Percentiles rank a stretch among this genome's conserved stretches.
These are phyloP conservation scores for Villa cingulata DNA, from an alignment of 2,888 invertebrate genomes.

Conservation along the genomic window DNA sequence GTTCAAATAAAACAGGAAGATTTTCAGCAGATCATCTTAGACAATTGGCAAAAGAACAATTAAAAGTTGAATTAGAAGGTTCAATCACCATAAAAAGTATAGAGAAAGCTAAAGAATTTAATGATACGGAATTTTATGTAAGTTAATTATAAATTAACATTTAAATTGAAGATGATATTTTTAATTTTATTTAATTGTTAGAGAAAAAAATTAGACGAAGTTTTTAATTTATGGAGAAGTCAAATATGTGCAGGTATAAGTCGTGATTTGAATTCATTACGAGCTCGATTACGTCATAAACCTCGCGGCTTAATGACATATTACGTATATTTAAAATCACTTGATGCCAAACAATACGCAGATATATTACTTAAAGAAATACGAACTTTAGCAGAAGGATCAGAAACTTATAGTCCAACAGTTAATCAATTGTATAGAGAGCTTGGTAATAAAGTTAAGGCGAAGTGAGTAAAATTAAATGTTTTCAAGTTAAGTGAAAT, in stretches of 20 bases:
- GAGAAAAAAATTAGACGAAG: constrained; percentile 47
- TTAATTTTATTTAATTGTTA: constrained; percentile 26
- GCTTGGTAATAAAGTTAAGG: constrained; percentile 55
- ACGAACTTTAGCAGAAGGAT: constrained; percentile 56
- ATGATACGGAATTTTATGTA: constrained; percentile 37
- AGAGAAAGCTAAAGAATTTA: constrained; percentile 32
- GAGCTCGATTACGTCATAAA: constrained; percentile 43
- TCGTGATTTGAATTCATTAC: constrained; percentile 52
- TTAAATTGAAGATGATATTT: neutral
- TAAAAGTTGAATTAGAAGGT: constrained; percentile 53
- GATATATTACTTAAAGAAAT: constrained; percentile 56
- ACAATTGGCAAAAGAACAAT: constrained; percentile 46
- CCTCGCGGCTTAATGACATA: constrained; percentile 44
- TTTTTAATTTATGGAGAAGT: constrained; percentile 52
- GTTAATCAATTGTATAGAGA: constrained; percentile 48
- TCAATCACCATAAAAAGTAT: constrained; percentile 55
- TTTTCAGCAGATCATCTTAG: constrained; percentile 42
- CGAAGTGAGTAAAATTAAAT: too few relatives aligned
- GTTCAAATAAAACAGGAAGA: constrained; percentile 36
- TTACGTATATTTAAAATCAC: constrained; percentile 57
- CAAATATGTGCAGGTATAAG: constrained; percentile 49
- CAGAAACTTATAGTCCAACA: constrained; percentile 65
- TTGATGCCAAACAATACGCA: constrained; percentile 46
- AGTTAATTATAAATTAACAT: constrained; percentile 18
- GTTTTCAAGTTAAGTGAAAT: constrained; percentile 18